Conservation (phyloP, 2,113 vertebrate species). For the Podilymbus podiceps region DNA sequence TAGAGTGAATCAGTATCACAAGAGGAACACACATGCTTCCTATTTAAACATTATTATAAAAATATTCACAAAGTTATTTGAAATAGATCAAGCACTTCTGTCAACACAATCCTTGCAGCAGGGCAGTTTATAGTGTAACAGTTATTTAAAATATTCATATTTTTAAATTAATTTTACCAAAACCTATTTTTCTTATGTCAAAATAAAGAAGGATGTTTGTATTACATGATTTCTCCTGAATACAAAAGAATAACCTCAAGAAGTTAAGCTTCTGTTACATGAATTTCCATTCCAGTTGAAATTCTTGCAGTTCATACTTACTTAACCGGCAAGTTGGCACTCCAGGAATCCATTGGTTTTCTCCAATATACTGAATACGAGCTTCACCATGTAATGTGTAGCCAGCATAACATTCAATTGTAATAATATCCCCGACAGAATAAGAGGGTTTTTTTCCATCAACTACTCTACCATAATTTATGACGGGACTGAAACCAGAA, state of each 20-base stretch:
- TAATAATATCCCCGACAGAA: not conserved
- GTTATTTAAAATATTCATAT: not conserved
- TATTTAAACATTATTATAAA: not conserved
- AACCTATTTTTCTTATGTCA: not conserved
- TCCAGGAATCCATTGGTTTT: not conserved
- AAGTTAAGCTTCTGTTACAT: not conserved
- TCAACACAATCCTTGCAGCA: not conserved
- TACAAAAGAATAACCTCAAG: accelerated
- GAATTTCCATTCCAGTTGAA: not conserved
- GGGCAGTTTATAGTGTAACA: not conserved
- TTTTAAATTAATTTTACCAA: not conserved
- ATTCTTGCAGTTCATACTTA: not conserved
- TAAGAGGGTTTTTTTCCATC: not conserved
- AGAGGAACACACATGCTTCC: not conserved
- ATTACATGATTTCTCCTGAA: not conserved
- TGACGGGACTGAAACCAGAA: not conserved
- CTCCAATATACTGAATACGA: not conserved
- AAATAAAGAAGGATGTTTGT: not conserved
- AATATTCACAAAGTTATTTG: not conserved
- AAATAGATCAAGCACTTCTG: not conserved
- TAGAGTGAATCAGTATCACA: not conserved
- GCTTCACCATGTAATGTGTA: not conserved
- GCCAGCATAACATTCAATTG: not conserved
- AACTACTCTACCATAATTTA: not conserved
- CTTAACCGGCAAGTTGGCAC: constrained; percentile 48